Evolutionary conservation across 2,797 vertebrate species (phyloP), one percentile per base, ranked within the genome.

Genomic region (Loris lydekkerianus): DNA sequence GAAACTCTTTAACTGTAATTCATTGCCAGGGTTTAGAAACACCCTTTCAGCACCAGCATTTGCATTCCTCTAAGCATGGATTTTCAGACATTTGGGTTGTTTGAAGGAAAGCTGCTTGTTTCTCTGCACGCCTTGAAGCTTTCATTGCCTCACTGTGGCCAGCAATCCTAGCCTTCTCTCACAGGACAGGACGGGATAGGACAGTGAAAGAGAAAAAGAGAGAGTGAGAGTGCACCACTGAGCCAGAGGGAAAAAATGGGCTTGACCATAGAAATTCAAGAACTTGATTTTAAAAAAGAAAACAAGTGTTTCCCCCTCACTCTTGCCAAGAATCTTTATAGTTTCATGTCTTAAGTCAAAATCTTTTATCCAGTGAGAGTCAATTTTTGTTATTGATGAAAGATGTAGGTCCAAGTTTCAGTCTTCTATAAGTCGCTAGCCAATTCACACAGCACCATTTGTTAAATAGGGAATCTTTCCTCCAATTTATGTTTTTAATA

Each of bases 11-110:
- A 63, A 84, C 37, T 77, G 4, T 49, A 75, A 9, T 78, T 95
- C 40, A 18, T 93, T 92, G 67, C 65, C 49, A 65, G 37, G 2
- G 25, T 86, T 95, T 40, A 91, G 86, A 91, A 87, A 70, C 4
- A 73, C 60, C 75, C 7, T 94, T 91, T 73, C n/a, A 65, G 37
- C 13, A 70, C 14, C 49, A 87, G 67, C 15, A 3, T 67, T 95
- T 95, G 40, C 31, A 15, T 70, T 90, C 40, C 21, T 61, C 20
- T 85, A 49, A 46, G 27, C 46, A 3, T 4, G 73, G 65, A 75
- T 69, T 60, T 65, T 78, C 31, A 93, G 78, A 76, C 3, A 17
- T 37, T 81, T 6, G 43, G n/a, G 34, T 37, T 56, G 34, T 77
- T 76, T 69, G 73, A 40, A 69, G 78, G 73, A 23, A 53, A 81